Evolutionary conservation across 2,888 invertebrate species (phyloP).

Genomic region (Clunio marinus): DNA sequence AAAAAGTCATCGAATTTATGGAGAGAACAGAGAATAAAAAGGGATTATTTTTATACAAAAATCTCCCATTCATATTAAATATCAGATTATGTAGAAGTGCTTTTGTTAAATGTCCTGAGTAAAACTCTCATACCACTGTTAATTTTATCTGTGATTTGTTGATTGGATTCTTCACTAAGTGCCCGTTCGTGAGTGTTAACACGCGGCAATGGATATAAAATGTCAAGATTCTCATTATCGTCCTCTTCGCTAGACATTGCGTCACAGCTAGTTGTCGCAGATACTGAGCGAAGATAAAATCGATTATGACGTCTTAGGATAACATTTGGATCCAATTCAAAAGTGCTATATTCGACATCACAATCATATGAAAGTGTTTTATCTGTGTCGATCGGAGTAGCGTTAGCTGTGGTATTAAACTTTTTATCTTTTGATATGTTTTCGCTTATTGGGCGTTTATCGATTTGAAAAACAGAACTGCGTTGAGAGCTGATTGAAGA

Average conservation of each 20-base stretch:
- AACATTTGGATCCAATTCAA: constrained; percentile 6
- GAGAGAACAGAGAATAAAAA: no score
- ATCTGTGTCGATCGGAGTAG: neutral
- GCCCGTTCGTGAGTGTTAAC: constrained; percentile 24
- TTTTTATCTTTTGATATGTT: neutral
- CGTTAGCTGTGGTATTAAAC: neutral
- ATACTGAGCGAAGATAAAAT: constrained; percentile 9
- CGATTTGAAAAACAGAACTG: neutral
- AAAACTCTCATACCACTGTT: neutral
- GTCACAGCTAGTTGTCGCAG: constrained; percentile 21
- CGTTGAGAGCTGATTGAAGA: neutral
- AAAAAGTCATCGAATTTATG: no score
- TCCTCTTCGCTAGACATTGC: constrained; percentile 27
- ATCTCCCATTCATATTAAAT: no score
- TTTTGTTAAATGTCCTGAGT: neutral
- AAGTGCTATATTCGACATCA: neutral
- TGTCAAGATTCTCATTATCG: constrained; percentile 27
- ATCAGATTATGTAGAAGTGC: no score
- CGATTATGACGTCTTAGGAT: constrained; percentile 27
- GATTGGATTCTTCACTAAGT: neutral
- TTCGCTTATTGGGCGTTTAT: neutral
- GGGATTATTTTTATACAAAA: no score
- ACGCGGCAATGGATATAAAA: constrained; percentile 24
- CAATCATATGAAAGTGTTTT: neutral
- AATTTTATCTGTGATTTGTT: neutral